Percentiles rank a stretch among this genome's conserved stretches.
Conservation (phyloP, 2,888 invertebrate genomes). For the Ligdia adustata region DNA sequence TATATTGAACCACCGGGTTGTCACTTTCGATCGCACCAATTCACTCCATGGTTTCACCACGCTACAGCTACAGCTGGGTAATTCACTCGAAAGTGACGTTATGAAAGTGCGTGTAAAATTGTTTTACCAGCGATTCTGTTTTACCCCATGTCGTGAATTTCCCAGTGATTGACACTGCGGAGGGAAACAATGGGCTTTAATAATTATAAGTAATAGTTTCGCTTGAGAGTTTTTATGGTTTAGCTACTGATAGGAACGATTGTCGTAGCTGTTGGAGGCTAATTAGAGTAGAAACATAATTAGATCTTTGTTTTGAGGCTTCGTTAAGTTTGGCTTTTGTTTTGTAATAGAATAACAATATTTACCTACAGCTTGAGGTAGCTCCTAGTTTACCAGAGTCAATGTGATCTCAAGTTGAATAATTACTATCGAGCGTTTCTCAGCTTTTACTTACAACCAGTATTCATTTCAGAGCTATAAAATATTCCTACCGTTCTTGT, state of each 20-base stretch:
- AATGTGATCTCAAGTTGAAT: too few species aligned
- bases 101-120: slow-evolving; percentile 8
- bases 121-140: background rate
- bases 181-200: slow-evolving; percentile 7
- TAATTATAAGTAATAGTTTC: too few species aligned
- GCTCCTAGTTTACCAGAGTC: too few species aligned
- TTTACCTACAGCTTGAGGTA: too few species aligned
- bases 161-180: background rate
- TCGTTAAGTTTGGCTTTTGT: too few species aligned
- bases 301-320: too few species aligned
- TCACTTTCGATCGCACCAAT: slow-evolving; percentile 8
- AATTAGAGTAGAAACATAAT: background rate
- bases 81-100: slow-evolving; percentile 7
- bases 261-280: slow-evolving; percentile 7
- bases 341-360: too few species aligned
- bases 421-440: too few species aligned
- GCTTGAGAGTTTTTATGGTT: slow-evolving; percentile 15
- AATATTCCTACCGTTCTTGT: too few species aligned
- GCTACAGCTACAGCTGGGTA: slow-evolving; percentile 2
- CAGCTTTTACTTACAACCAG: too few species aligned
- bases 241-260: slow-evolving; percentile 6
- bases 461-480: too few species aligned
- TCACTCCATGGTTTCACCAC: background rate
- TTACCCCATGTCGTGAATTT: too few species aligned
- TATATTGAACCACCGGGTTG: background rate